Conservation (phyloP, 2,113 vertebrate species). For the Meles meles region DNA sequence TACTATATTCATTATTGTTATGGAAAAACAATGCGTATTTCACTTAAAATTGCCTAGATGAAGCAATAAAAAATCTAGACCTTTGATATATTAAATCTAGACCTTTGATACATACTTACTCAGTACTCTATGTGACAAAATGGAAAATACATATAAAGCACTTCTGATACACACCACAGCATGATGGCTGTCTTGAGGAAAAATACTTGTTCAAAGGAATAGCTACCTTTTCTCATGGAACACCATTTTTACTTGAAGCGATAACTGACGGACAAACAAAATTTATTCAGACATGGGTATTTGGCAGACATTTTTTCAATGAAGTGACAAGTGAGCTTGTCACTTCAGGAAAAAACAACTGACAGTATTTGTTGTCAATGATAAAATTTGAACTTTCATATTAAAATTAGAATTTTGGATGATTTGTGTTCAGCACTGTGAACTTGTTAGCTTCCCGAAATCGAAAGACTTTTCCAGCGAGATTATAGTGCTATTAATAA, state of each 20-base stretch:
- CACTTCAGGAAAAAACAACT: conserved; percentile 30
- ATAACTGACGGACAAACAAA: neutral
- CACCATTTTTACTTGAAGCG: conserved; percentile 28
- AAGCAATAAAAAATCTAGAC: conserved; percentile 27
- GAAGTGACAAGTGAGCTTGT: conserved; percentile 19
- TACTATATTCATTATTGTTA: neutral
- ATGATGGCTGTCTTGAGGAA: neutral
- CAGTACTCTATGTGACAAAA: neutral
- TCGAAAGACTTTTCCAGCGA: neutral
- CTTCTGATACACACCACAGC: neutral
- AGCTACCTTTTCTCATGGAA: neutral
- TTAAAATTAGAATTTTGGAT: conserved; percentile 55
- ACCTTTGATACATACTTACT: neutral
- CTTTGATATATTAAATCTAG: neutral
- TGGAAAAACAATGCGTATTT: neutral
- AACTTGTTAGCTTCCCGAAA: conserved; percentile 30
- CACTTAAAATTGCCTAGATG: neutral
- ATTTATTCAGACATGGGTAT: neutral
- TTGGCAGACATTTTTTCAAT: neutral
- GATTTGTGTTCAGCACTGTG: neutral
- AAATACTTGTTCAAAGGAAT: neutral
- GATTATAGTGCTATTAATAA: neutral
- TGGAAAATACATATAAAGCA: neutral
- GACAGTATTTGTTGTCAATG: conserved; percentile 15
- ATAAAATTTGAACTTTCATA: conserved; percentile 49